Percentiles rank a stretch among this genome's conserved stretches.
phyloP scores from a whole-genome alignment of 2,113 vertebrate genomes.

The Narcine bancroftii region DNA sequence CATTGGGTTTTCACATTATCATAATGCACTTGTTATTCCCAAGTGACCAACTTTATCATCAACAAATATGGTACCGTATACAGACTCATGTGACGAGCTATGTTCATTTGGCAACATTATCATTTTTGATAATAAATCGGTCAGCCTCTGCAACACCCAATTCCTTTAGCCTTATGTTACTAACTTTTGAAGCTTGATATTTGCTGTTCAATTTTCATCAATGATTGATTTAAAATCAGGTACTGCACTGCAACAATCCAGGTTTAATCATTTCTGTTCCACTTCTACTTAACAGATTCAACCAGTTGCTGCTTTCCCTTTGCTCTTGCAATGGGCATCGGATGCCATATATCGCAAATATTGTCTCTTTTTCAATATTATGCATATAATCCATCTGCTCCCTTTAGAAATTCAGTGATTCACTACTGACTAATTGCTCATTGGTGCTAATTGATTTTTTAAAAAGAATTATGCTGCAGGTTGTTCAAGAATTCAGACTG shows the following conservation, averaged over 20 bases:
- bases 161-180: neutral
- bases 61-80: neutral
- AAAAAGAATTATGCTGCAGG: neutral
- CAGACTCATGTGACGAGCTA: neutral
- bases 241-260: neutral
- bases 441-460: neutral
- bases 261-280: neutral
- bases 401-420: slow-evolving; percentile 16
- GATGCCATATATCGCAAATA: neutral
- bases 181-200: neutral
- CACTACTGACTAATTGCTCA: neutral
- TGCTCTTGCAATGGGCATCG: neutral
- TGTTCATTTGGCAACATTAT: neutral
- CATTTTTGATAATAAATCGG: neutral
- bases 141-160: neutral
- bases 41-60: neutral
- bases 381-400: slow-evolving; percentile 6
- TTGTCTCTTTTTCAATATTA: neutral
- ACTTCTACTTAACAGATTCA: neutral
- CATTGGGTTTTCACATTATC: neutral
- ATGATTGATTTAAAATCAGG: neutral
- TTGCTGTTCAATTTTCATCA: neutral
- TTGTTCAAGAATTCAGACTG: slow-evolving; percentile 16
- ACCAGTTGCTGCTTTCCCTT: slow-evolving; percentile 6
- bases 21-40: neutral